Evolutionary conservation across 2,113 vertebrate genomes (phyloP).

Genomic region (Monopterus albus): DNA sequence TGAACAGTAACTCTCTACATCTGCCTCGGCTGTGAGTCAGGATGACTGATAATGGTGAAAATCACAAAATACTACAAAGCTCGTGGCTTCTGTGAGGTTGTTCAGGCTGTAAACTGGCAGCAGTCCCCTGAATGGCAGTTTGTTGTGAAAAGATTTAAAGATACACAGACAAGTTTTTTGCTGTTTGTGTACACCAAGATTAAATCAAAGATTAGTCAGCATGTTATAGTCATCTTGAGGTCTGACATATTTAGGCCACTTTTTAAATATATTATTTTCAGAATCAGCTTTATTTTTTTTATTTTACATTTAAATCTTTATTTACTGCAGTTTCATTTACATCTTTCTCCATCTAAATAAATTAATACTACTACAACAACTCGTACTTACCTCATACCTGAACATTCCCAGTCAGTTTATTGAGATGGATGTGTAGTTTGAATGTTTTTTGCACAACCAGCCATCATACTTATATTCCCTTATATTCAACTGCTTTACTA

Average conservation of each 20-base stretch:
- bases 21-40: slow-evolving; percentile 4
- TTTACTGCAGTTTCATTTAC: not conserved
- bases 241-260: not conserved
- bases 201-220: not conserved
- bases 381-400: not conserved
- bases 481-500: slow-evolving; percentile 26
- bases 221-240: not conserved
- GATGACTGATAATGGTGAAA: slow-evolving; percentile 6
- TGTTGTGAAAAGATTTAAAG: slow-evolving; percentile 20
- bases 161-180: not conserved
- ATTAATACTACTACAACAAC: not conserved
- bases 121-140: slow-evolving; percentile 6
- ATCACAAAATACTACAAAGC: not conserved
- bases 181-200: not conserved
- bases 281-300: too few relatives aligned
- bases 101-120: slow-evolving; percentile 35
- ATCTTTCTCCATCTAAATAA: not conserved
- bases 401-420: not conserved
- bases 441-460: not conserved
- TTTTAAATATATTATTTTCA: too few relatives aligned
- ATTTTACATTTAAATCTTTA: not conserved
- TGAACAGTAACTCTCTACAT: slow-evolving; percentile 29
- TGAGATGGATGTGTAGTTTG: not conserved
- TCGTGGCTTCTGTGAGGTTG: not conserved
- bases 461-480: not conserved